Percentiles rank a stretch among this genome's conserved stretches.
Conservation (phyloP, 92 coral and sea anemone species). For the Porites cylindrica region DNA sequence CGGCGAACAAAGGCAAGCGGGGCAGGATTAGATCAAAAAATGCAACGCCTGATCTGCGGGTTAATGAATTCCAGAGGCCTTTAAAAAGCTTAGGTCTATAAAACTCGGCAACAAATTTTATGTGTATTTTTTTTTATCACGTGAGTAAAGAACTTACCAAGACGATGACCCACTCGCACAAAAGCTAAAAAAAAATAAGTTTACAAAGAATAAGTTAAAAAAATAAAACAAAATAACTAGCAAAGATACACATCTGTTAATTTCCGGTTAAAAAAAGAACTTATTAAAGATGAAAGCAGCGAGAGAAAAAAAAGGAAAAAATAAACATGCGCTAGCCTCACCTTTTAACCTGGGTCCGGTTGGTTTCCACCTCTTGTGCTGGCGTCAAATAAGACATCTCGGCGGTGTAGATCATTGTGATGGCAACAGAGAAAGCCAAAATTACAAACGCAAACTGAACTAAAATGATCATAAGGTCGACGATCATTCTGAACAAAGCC, state of each 20-base stretch:
- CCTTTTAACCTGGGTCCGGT: not conserved
- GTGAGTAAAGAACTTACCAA: conserved; percentile 4
- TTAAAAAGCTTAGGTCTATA: too few species aligned
- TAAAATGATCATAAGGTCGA: conserved; percentile 22
- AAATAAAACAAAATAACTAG: too few species aligned
- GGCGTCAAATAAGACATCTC: conserved; percentile 33
- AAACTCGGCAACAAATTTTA: too few species aligned
- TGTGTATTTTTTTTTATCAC: not conserved
- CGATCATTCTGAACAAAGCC: conserved; percentile 41
- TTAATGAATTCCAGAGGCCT: too few species aligned
- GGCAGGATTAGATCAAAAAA: too few species aligned
- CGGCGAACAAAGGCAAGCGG: too few species aligned
- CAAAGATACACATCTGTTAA: too few species aligned
- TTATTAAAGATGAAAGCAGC: too few species aligned
- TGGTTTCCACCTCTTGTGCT: not conserved
- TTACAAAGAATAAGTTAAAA: too few species aligned
- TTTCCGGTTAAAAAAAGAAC: too few species aligned
- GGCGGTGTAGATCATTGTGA: not conserved
- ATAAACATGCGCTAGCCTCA: not conserved
- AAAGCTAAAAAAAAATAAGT: conserved; percentile 7
- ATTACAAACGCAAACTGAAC: conserved; percentile 33
- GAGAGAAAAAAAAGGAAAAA: not conserved
- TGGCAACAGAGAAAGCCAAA: conserved; percentile 37
- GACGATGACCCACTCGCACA: conserved; percentile 19
- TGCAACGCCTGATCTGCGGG: too few species aligned